These are phyloP conservation scores for Naja naja DNA, from an alignment of 2,113 vertebrate genomes.

Conservation along the genomic window DNA sequence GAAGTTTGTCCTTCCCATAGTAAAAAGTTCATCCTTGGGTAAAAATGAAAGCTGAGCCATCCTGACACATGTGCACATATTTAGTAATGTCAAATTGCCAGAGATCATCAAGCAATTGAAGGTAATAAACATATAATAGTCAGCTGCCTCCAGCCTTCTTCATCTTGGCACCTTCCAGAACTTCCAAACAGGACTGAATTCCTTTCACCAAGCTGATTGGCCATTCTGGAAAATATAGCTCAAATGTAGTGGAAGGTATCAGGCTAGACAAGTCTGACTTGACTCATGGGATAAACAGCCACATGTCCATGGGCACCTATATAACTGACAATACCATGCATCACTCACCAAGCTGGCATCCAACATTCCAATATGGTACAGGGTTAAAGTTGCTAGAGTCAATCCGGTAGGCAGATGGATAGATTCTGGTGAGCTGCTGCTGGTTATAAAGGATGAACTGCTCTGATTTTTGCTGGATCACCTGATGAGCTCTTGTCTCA, in stretches of 20 bases:
- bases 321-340: neutral
- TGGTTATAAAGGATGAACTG: conserved; percentile 93
- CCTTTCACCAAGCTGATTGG: neutral
- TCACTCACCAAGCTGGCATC: conserved; percentile 89
- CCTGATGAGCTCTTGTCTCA: conserved; percentile 89
- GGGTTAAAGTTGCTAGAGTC: conserved; percentile 99
- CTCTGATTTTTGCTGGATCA: conserved; percentile 88
- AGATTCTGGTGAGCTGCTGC: conserved; percentile 91
- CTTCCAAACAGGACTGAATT: neutral
- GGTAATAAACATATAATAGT: neutral
- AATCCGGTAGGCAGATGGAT: conserved; percentile 94
- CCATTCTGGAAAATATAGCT: neutral
- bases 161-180: neutral
- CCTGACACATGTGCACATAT: neutral
- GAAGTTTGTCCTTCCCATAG: neutral
- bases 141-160: neutral
- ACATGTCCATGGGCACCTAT: neutral
- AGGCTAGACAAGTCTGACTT: neutral
- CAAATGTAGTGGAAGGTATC: neutral
- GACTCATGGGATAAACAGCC: neutral
- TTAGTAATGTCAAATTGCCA: neutral
- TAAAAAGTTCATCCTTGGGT: neutral
- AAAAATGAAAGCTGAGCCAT: neutral
- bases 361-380: conserved; percentile 92
- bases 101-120: neutral